A percentile compares a stretch with the other conserved stretches of the same genome.
These are phyloP conservation scores for Pitta sordida DNA, from an alignment of 2,113 vertebrate genomes.

Conservation along the genomic window DNA sequence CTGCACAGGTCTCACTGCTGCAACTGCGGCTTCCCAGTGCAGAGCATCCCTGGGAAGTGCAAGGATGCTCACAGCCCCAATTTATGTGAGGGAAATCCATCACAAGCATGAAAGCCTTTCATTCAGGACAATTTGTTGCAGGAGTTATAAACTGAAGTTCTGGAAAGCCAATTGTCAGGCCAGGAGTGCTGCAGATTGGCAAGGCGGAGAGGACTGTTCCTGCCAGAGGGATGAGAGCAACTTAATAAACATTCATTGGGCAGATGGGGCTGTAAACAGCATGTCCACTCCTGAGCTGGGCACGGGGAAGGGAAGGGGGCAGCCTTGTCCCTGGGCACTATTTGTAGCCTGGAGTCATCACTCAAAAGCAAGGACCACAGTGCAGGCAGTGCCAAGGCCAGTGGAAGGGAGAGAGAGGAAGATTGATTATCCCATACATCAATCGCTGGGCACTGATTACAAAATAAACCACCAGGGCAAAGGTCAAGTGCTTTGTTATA, in stretches of 20 bases:
- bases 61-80: not conserved
- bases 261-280: not conserved
- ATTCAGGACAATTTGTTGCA: slow-evolving; percentile 20
- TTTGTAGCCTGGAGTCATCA: slow-evolving; percentile 2
- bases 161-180: not conserved
- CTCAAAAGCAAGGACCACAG: slow-evolving; percentile 38
- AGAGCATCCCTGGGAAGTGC: not conserved
- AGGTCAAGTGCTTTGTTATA: slow-evolving; percentile 60
- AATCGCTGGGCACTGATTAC: not conserved
- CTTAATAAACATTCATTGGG: not conserved
- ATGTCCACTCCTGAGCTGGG: accelerated
- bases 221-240: not conserved
- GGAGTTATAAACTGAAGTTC: not conserved
- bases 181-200: not conserved
- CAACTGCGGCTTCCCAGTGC: not conserved
- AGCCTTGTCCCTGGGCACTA: accelerated
- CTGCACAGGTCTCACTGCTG: not conserved
- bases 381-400: not conserved
- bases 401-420: not conserved
- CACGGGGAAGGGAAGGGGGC: not conserved
- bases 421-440: slow-evolving; percentile 32
- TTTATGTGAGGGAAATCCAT: slow-evolving; percentile 45
- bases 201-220: not conserved
- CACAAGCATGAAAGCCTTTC: slow-evolving; percentile 23
- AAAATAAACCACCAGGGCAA: slow-evolving; percentile 50